Evolutionary conservation across 2,888 invertebrate genomes (phyloP), one percentile per base, ranked within the genome.

Genomic region (Malthinus flaveolus): DNA sequence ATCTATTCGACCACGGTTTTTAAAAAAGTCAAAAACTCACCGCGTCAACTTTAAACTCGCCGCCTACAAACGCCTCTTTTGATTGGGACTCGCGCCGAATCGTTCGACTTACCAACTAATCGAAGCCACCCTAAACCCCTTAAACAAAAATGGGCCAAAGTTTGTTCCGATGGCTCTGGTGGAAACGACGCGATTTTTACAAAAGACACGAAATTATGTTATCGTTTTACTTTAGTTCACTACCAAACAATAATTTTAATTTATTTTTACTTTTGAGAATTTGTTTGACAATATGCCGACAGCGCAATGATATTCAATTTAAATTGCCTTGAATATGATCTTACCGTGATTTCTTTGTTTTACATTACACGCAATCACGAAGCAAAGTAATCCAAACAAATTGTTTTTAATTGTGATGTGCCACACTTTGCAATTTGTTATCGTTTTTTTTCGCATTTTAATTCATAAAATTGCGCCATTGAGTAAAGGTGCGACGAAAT

Each of bases 221-320:
- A 54, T 53, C 53, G 59, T 54, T 49, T 58, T 51, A 57, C 50
- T 57, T 57, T 47, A 56, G 46, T 59, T 59, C 49, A 53, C 56
- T 59, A 50, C 55, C 44, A 55, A 59, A 52, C 55, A 59, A 56
- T 48, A 47, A 37, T 55, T 35, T 50, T 49, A 55, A 15, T 48
- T 34, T 52, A 54, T 60, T 57, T 48, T 50, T 34, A 54, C 54
- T 61, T 61, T 61, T 57, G 36, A 54, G 57, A 61, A 61, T 47
- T 61, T 57, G 56, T 61, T 61, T 61, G 61, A 57, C 57, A 61
- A 33, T 54, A 56, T 57, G 61, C 49, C 51, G 37, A 48, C 48
- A 49, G 42, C 15, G 36, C 48, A 37, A 54, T 51, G 53, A 61
- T 46, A 51, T 56, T 52, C 51, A 60, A 56, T 60, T 56, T 60